These are phyloP conservation scores for Pandemis corylana DNA, from an alignment of 2,888 invertebrate genomes.

Conservation along the genomic window DNA sequence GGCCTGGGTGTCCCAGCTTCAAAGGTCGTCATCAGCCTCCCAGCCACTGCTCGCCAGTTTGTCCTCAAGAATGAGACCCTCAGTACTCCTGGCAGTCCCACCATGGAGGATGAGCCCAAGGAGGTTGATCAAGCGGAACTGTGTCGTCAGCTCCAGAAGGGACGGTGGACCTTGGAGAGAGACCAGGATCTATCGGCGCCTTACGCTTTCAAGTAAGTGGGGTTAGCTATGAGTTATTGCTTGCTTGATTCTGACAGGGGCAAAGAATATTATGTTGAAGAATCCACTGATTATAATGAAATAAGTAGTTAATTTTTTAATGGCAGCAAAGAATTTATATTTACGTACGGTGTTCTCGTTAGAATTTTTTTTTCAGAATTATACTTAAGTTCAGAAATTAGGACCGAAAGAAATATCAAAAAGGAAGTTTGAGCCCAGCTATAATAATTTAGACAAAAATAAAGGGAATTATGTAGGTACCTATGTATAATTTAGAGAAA, in stretches of 20 bases:
- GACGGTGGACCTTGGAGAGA: slow-evolving; percentile 89
- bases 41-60: slow-evolving; percentile 89
- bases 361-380: too few species aligned
- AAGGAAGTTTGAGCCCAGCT: too few species aligned
- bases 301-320: too few species aligned
- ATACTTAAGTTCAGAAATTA: too few species aligned
- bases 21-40: slow-evolving; percentile 89
- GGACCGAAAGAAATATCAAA: too few species aligned
- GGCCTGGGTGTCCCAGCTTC: slow-evolving; percentile 89
- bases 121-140: slow-evolving; percentile 86
- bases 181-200: slow-evolving; percentile 92
- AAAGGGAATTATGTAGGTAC: too few species aligned
- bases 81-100: slow-evolving; percentile 89
- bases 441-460: too few species aligned
- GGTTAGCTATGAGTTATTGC: slow-evolving; percentile 22
- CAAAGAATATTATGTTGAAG: not conserved
- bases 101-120: slow-evolving; percentile 83
- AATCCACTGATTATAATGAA: not conserved
- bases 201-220: slow-evolving; percentile 87
- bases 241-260: slow-evolving; percentile 8
- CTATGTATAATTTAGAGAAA: too few species aligned
- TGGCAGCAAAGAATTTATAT: too few species aligned
- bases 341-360: too few species aligned
- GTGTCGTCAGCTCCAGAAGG: slow-evolving; percentile 84
- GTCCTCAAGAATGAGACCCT: slow-evolving; percentile 86